phyloP scores from a whole-genome alignment of 1,140 invertebrate species.

The Uloborus diversus region DNA sequence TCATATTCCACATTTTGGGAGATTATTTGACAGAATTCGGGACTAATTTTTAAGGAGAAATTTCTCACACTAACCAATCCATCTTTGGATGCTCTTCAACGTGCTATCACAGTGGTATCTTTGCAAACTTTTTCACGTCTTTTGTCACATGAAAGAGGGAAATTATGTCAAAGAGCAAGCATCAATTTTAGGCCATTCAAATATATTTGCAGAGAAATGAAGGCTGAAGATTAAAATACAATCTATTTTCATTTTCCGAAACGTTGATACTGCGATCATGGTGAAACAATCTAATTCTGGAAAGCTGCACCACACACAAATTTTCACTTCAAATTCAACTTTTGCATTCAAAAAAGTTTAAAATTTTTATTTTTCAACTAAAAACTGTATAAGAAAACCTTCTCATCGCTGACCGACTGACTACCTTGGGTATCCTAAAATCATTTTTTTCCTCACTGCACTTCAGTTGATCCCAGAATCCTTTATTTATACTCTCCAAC shows the following conservation, averaged over 20 bases:
- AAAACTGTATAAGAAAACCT: too few species aligned
- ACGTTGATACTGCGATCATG: conserved; percentile 15
- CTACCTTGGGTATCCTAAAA: conserved; percentile 18
- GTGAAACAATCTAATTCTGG: conserved; percentile 6
- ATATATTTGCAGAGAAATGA: not conserved
- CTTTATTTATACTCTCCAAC: conserved; percentile 19
- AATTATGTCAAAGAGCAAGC: too few species aligned
- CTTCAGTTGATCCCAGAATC: conserved; percentile 50
- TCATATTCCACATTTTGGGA: conserved; percentile 98
- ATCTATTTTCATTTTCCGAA: conserved; percentile 15
- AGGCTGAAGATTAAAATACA: too few species aligned
- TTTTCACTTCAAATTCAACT: not conserved
- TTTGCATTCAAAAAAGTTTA: not conserved
- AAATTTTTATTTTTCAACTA: not conserved
- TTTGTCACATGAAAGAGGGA: too few species aligned
- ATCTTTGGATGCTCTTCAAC: not conserved
- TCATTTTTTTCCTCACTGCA: conserved; percentile 53
- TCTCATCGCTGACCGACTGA: too few species aligned
- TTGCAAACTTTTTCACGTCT: too few species aligned
- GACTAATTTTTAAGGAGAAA: conserved; percentile 16
- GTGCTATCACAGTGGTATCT: too few species aligned
- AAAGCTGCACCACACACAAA: not conserved
- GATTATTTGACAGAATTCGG: too few species aligned
- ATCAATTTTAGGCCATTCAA: conserved; percentile 8
- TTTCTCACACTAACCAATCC: not conserved